Conservation (phyloP, 35 echinoderm and acorn worm genomes). For the Heliocidaris erythrogramma region DNA sequence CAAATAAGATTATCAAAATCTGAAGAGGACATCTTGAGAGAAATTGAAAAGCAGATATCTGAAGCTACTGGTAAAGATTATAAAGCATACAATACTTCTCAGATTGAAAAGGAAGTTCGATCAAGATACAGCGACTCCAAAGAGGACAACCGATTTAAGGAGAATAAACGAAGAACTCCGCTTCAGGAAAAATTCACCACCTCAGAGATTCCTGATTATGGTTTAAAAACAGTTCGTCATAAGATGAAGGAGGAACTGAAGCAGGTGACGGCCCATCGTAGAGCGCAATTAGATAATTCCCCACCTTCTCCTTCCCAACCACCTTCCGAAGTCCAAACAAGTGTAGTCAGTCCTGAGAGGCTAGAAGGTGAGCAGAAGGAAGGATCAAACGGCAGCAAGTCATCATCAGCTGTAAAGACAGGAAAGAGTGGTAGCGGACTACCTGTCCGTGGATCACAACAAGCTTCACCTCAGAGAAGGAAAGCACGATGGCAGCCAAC, state of each 20-base stretch:
- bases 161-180: slow-evolving; percentile 20
- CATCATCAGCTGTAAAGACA: background rate
- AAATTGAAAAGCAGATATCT: slow-evolving; percentile 95
- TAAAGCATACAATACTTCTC: slow-evolving; percentile 73
- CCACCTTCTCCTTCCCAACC: background rate
- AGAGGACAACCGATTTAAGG: slow-evolving; percentile 46
- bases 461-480: slow-evolving; percentile 71
- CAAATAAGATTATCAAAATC: slow-evolving; percentile 79
- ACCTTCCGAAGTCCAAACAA: background rate
- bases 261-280: slow-evolving; percentile 60
- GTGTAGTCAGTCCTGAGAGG: slow-evolving; percentile 28
- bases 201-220: slow-evolving; percentile 66
- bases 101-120: slow-evolving; percentile 64
- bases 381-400: slow-evolving; percentile 1
- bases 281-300: slow-evolving; percentile 55
- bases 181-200: slow-evolving; percentile 34
- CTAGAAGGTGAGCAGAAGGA: slow-evolving; percentile 28
- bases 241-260: slow-evolving; percentile 67
- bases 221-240: slow-evolving; percentile 64
- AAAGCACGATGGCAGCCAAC: slow-evolving; percentile 46
- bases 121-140: slow-evolving; percentile 58
- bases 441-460: slow-evolving; percentile 27
- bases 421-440: slow-evolving; percentile 8
- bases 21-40: slow-evolving; percentile 93
- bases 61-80: slow-evolving; percentile 89